Percentiles rank a stretch among this genome's conserved stretches.
Evolutionary conservation across 2,888 invertebrate species (phyloP).

Genomic region (Eupelmus urozonus): DNA sequence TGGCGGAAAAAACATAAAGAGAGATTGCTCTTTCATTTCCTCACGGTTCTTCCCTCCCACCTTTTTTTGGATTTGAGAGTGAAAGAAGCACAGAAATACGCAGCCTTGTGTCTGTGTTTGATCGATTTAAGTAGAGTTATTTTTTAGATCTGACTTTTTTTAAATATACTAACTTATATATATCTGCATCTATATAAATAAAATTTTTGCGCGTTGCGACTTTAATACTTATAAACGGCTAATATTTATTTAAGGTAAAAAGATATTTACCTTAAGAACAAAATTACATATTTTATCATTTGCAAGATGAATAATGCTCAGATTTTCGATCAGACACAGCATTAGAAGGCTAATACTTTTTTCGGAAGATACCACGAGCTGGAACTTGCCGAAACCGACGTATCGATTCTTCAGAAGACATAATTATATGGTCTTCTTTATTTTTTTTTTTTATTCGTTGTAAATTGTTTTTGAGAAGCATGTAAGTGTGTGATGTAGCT

Average conservation of each 20-base stretch:
- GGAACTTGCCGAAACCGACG: conserved; percentile 42
- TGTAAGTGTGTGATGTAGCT: conserved; percentile 48
- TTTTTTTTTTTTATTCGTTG: conserved; percentile 30
- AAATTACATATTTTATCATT: too few relatives aligned
- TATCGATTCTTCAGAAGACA: conserved; percentile 16
- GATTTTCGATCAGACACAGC: too few relatives aligned
- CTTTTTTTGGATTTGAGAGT: not conserved
- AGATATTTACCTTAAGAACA: too few relatives aligned
- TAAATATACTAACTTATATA: too few relatives aligned
- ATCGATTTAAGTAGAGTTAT: not conserved
- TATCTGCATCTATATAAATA: too few relatives aligned
- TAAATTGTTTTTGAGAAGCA: conserved; percentile 22
- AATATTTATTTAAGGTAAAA: too few relatives aligned
- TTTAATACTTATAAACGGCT: too few relatives aligned
- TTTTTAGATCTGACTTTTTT: too few relatives aligned
- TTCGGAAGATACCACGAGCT: conserved; percentile 28
- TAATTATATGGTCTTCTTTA: conserved; percentile 9
- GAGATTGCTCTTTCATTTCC: conserved; percentile 1
- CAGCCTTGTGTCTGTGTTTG: not conserved
- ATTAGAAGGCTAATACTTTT: too few relatives aligned
- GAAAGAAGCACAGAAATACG: not conserved
- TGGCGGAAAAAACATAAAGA: not conserved
- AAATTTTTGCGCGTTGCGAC: too few relatives aligned
- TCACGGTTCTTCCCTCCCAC: conserved; percentile 2
- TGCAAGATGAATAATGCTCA: too few relatives aligned